A percentile compares a stretch with the other conserved stretches of the same genome.
Evolutionary conservation across 1,140 invertebrate genomes (phyloP).

Genomic region (Bradysia coprophila): DNA sequence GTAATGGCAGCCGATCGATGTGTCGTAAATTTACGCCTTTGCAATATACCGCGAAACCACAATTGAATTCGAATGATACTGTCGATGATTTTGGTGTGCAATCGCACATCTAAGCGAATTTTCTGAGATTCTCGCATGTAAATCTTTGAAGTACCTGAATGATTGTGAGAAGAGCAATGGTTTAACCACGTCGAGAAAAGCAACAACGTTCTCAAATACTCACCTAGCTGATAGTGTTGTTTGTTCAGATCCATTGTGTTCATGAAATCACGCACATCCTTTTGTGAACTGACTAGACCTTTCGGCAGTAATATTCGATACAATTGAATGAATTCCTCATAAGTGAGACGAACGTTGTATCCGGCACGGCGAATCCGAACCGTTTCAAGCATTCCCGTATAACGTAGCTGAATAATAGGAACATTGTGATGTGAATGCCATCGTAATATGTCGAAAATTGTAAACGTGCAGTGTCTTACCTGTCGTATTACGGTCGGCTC

Average conservation of each 20-base stretch:
- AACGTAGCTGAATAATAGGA: constrained; percentile 43
- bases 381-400: constrained; percentile 94
- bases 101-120: constrained; percentile 70
- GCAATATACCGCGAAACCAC: constrained; percentile 72
- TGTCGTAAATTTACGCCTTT: constrained; percentile 54
- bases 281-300: constrained; percentile 59
- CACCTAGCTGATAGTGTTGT: constrained; percentile 83
- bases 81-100: constrained; percentile 87
- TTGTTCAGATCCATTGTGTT: constrained; percentile 59
- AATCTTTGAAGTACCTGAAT: constrained; percentile 55
- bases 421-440: not conserved
- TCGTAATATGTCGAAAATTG: not conserved
- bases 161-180: not conserved
- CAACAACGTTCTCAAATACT: constrained; percentile 8
- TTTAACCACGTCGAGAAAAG: not conserved
- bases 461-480: constrained; percentile 10
- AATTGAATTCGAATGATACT: constrained; percentile 81
- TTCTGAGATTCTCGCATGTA: constrained; percentile 91
- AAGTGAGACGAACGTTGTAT: constrained; percentile 83
- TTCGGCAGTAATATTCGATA: constrained; percentile 81
- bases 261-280: constrained; percentile 64
- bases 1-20: constrained; percentile 51
- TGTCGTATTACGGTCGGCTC: constrained; percentile 86
- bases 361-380: constrained; percentile 88
- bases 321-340: constrained; percentile 86